A percentile compares a stretch with the other conserved stretches of the same genome.
Conservation (phyloP, 1,140 invertebrate species). For the Nephotettix cincticeps region DNA sequence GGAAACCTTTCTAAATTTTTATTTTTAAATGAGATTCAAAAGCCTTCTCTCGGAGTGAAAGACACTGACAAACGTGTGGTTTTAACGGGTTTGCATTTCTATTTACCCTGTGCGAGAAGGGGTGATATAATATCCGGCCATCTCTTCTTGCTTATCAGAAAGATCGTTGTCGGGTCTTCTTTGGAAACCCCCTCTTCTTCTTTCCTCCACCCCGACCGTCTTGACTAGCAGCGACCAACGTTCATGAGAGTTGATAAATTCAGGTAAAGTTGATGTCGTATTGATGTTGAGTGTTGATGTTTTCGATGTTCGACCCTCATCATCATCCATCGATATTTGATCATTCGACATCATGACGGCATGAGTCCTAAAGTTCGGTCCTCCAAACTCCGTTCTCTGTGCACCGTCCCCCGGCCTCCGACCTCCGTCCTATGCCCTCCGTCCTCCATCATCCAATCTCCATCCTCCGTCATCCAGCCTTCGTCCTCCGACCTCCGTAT, state of each 20-base stretch:
- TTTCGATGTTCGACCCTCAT: neutral
- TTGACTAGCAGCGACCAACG: neutral
- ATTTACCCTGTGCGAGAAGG: too few relatives aligned
- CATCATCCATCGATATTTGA: neutral
- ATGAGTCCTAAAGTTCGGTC: too few relatives aligned
- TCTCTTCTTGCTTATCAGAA: too few relatives aligned
- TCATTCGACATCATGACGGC: too few relatives aligned
- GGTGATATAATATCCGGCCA: too few relatives aligned
- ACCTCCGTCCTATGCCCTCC: neutral
- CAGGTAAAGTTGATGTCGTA: constrained; percentile 16
- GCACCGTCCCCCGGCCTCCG: neutral
- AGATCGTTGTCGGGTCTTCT: too few relatives aligned
- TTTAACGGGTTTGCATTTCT: too few relatives aligned
- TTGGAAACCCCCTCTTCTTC: too few relatives aligned
- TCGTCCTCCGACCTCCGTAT: neutral
- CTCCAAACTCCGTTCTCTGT: neutral
- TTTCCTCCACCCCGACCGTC: neutral
- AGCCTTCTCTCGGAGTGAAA: too few relatives aligned
- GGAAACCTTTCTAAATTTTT: too few relatives aligned
- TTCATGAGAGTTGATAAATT: constrained; percentile 6
- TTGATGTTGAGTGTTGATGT: constrained; percentile 20
- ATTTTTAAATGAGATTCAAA: too few relatives aligned
- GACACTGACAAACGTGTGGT: too few relatives aligned
- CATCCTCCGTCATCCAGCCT: neutral
- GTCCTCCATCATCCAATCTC: neutral